A percentile compares a stretch with the other conserved stretches of the same genome.
Conservation (phyloP, 2,797 vertebrate genomes). For the Ptychobarbus kaznakovi region DNA sequence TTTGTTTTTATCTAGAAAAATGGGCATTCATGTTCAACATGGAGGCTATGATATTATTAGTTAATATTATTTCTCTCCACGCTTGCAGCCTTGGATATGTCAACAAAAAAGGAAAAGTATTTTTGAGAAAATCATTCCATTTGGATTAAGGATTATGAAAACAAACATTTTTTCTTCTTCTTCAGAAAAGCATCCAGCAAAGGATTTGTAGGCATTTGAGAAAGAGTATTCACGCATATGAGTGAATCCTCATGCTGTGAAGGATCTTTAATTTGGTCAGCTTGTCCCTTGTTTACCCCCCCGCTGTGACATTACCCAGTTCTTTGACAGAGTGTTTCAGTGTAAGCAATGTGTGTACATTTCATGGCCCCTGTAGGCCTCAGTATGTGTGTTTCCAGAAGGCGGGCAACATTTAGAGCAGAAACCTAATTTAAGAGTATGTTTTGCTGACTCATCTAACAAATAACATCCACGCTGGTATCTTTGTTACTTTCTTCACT, state of each 20-base stretch:
- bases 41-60: slow-evolving; percentile 13
- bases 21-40: neutral
- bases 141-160: slow-evolving; percentile 36
- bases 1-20: slow-evolving; percentile 19
- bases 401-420: slow-evolving; percentile 2
- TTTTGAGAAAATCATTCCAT: too few species aligned
- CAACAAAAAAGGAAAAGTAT: neutral
- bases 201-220: slow-evolving; percentile 10
- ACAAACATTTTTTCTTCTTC: neutral
- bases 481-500: slow-evolving; percentile 13
- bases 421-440: neutral
- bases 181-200: neutral
- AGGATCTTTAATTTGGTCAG: slow-evolving; percentile 24
- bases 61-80: neutral
- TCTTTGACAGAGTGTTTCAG: slow-evolving; percentile 68
- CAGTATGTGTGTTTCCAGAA: neutral
- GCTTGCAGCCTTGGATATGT: neutral
- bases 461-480: slow-evolving; percentile 27
- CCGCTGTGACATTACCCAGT: slow-evolving; percentile 66
- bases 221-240: neutral
- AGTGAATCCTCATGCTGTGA: neutral
- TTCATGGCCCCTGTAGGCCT: slow-evolving; percentile 32
- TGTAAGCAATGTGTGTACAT: slow-evolving; percentile 67
- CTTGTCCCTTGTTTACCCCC: slow-evolving; percentile 37
- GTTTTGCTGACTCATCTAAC: slow-evolving; percentile 33